Evolutionary conservation across 2,888 invertebrate genomes (phyloP), one percentile per base, ranked within the genome.

Genomic region (Mystacides longicornis): DNA sequence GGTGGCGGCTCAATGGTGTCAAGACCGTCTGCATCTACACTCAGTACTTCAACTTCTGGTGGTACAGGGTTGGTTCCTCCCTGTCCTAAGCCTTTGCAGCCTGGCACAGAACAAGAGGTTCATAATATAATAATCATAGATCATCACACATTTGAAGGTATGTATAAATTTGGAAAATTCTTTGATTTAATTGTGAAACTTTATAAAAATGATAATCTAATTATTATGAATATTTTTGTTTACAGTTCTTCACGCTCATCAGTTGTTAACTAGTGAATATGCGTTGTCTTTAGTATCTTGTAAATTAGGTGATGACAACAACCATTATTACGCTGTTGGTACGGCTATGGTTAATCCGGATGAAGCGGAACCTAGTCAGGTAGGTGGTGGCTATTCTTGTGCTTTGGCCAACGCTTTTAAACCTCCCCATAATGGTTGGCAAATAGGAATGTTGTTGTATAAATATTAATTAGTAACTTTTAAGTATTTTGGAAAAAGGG

Each of bases 291-390:
- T 98, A 54, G 88, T 93, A 65, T 95, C 95, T 1, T 90, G 93
- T 56, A 86, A 85, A 68, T 77, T 97, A 49, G 94, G 94, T 2
- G 93, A 95, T 65, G 97, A 98, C 74, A 83, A 88, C 0, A 87
- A 86, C 64, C 84, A 88, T 2, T 99, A 98, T 75, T 99, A 89
- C 72, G 85, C 97, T 16, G 89, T 96, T 20, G 98, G 98, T 55
- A 98, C 98, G 0, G 95, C 95, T 1, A 75, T 93, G 51, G 86
- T 98, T 3, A 89, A 93, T 72, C 92, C 94, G 0, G 98, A 99
- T 67, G 99, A 99, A 67, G 86, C 93, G 0, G 98, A 98, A 68
- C 94, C 97, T 0, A 96, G 91, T 71, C 84, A 88, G 71, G 81
- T 76, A 64, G 49, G 19, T 11, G 16, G 7, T n/a, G n/a, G n/a